A percentile compares a stretch with the other conserved stretches of the same genome.
Conservation (phyloP, 1,140 invertebrate genomes). For the Argopecten irradians region DNA sequence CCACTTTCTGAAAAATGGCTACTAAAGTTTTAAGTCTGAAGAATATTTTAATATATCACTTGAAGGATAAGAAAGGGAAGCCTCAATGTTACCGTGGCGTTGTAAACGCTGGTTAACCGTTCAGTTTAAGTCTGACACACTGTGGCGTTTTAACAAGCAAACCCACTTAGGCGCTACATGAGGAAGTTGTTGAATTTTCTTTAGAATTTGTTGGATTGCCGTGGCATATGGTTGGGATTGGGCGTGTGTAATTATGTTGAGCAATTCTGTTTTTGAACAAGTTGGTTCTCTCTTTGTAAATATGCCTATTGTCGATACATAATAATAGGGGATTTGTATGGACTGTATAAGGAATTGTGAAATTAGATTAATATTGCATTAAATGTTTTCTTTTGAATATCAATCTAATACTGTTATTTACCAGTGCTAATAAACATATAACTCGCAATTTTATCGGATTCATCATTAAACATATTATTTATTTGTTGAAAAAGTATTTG, state of each 20-base stretch:
- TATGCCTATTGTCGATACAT: not conserved
- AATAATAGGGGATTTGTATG: no score
- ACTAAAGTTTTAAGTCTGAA: not conserved
- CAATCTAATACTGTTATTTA: no score
- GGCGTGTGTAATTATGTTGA: not conserved
- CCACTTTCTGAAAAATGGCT: constrained; percentile 9
- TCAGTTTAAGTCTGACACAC: not conserved
- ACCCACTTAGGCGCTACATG: not conserved
- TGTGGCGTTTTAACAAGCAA: not conserved
- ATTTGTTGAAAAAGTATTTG: no score
- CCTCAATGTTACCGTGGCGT: not conserved
- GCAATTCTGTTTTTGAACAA: not conserved
- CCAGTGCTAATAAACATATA: no score
- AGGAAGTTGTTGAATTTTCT: not conserved
- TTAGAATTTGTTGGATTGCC: not conserved
- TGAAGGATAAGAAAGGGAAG: not conserved
- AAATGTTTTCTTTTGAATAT: no score
- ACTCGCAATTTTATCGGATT: no score
- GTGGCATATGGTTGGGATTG: not conserved
- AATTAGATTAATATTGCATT: no score
- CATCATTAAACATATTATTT: no score
- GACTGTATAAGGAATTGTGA: no score
- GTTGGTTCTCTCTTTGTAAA: not conserved
- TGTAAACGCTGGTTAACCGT: not conserved
- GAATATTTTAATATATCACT: not conserved